Base-by-base conservation (phyloP, 2,797 vertebrate genomes). In the Siniperca obscura region DNA sequence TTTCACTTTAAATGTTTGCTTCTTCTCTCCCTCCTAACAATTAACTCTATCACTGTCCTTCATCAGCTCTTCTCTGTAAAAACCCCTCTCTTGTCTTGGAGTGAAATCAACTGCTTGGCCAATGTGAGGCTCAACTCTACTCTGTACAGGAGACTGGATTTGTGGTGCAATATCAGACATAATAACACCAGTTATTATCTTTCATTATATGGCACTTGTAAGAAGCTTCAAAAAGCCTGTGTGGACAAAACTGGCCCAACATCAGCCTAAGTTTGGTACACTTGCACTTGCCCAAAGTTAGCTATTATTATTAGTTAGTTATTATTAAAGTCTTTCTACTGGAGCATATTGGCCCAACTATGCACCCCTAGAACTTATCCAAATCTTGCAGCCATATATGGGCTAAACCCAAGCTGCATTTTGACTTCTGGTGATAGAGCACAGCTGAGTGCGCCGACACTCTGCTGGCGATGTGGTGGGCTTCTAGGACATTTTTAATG, bases 1-100 rank as follows among this genome's bases (percentile, higher is more conserved):
- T 79, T 82, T 83, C 62, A 69, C 80, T 83, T 84, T 70, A 38
- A 69, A 21, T 62, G 50, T 70, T 82, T 82, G 30, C 55, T 81
- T 68, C 62, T 62, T 53, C 53, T 67, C 14, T 27, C 25, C 44
- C 22, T 60, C 48, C 46, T 21, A 6, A 78, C 52, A 81, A 56
- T 70, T 64, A 72, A 53, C 50, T 78, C 68, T 64, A 59, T 86
- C 78, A 55, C 27, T 85, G 73, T 21, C 57, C 55, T 65, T 85
- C 81, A 76, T 72, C 59, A 53, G 57, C 30, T 68, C 52, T 40
- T 42, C 75, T 74, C 36, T 68, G 19, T 36, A 73, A 74, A 68
- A 78, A 34, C 7, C 2, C 22, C 60, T 73, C 30, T 46, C 36
- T 21, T 80, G 62, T 65, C 57, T 76, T 81, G 56, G 74, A 82